Evolutionary conservation across 1,140 invertebrate species (phyloP).

Genomic region (Ridgeia piscesae): DNA sequence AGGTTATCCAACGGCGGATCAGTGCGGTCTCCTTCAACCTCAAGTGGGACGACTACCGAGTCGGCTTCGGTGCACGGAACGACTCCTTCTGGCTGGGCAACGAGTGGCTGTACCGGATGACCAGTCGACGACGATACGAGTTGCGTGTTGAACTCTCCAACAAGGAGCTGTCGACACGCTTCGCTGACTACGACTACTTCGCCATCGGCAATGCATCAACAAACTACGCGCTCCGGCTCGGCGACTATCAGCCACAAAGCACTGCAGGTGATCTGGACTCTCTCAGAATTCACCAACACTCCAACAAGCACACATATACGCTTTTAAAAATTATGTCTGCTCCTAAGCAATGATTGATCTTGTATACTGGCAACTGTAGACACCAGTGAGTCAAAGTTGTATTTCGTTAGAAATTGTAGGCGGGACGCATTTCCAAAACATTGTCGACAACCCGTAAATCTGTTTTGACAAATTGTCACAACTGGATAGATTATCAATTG

Average conservation of each 20-base stretch:
- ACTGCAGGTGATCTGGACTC: not conserved
- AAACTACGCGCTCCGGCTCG: not conserved
- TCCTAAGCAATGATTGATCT: too few species aligned
- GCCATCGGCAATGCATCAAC: not conserved
- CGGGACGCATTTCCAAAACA: too few species aligned
- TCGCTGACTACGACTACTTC: not conserved
- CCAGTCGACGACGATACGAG: not conserved
- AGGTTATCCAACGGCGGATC: conserved; percentile 16
- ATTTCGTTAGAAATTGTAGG: too few species aligned
- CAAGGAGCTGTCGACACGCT: not conserved
- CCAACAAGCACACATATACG: too few species aligned
- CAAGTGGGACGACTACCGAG: conserved; percentile 31
- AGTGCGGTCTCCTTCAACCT: conserved; percentile 25
- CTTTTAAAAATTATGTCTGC: too few species aligned
- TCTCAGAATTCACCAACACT: too few species aligned
- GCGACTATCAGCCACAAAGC: not conserved
- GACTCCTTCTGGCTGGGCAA: conserved; percentile 36
- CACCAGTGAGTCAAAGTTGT: too few species aligned
- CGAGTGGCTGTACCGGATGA: conserved; percentile 13
- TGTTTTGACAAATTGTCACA: too few species aligned
- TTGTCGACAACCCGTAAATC: too few species aligned
- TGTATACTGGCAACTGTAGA: too few species aligned
- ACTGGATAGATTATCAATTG: too few species aligned
- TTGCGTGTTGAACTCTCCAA: not conserved
- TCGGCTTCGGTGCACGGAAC: conserved; percentile 32